Conservation (phyloP, 2,888 invertebrate species). For the Vandiemenella viatica region DNA sequence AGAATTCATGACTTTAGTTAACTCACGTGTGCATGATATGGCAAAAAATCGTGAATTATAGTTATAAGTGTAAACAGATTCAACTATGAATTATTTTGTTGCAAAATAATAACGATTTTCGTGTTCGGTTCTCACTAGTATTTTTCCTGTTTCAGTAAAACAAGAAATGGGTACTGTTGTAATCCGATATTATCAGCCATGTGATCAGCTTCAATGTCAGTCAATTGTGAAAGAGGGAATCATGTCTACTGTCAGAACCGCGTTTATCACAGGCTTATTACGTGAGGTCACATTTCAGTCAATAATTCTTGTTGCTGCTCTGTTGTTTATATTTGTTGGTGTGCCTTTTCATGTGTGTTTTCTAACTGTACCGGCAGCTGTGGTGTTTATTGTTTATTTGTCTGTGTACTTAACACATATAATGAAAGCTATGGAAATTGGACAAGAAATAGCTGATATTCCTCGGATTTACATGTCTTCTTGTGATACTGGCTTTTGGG, state of each 20-base stretch:
- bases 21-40: no score
- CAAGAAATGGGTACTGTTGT: not conserved
- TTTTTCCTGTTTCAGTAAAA: no score
- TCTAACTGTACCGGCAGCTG: not conserved
- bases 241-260: not conserved
- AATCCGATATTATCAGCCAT: not conserved
- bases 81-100: no score
- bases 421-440: not conserved
- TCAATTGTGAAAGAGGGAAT: not conserved
- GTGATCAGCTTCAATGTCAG: not conserved
- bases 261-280: not conserved
- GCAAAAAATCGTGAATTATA: no score
- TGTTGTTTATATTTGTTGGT: not conserved
- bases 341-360: not conserved
- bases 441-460: not conserved
- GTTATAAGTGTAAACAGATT: no score
- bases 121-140: no score
- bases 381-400: not conserved
- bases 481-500: not conserved
- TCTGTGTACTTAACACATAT: not conserved
- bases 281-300: not conserved
- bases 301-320: not conserved
- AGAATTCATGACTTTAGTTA: no score
- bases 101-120: no score
- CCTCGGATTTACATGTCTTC: not conserved